A percentile compares a stretch with the other conserved stretches of the same genome.
Evolutionary conservation across 2,113 vertebrate species (phyloP).

Genomic region (Nymphicus hollandicus): DNA sequence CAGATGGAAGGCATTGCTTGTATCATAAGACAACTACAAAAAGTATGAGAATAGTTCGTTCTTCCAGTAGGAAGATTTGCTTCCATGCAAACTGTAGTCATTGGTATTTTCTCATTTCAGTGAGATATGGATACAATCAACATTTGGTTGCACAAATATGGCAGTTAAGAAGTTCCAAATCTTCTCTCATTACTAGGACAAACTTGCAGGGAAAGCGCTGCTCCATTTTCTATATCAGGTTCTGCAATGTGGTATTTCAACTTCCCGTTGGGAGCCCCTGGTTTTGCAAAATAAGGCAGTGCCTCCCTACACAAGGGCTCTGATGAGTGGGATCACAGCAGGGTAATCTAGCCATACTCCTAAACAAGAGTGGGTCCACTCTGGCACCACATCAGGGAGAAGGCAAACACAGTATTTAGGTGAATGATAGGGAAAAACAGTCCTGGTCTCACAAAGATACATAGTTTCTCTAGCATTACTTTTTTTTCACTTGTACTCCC

Average conservation of each 20-base stretch:
- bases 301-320: background rate
- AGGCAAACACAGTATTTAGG: background rate
- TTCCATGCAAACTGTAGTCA: background rate
- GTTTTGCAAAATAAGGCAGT: background rate
- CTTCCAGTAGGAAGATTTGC: conserved; percentile 3
- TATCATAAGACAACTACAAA: background rate
- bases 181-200: background rate
- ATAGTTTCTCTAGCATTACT: background rate
- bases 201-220: background rate
- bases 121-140: background rate
- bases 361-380: background rate
- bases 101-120: background rate
- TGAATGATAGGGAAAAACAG: background rate
- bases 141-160: background rate
- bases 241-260: background rate
- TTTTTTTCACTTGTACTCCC: background rate
- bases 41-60: background rate
- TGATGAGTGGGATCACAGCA: background rate
- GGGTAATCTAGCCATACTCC: background rate
- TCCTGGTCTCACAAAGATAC: background rate
- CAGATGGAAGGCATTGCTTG: conserved; percentile 15
- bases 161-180: background rate
- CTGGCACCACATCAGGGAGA: background rate
- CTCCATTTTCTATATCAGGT: background rate
- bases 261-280: background rate